Percentiles rank a stretch among this genome's conserved stretches.
These are phyloP conservation scores for Hydrocynus forskahlii DNA, from an alignment of 2,797 vertebrate genomes.

Conservation along the genomic window DNA sequence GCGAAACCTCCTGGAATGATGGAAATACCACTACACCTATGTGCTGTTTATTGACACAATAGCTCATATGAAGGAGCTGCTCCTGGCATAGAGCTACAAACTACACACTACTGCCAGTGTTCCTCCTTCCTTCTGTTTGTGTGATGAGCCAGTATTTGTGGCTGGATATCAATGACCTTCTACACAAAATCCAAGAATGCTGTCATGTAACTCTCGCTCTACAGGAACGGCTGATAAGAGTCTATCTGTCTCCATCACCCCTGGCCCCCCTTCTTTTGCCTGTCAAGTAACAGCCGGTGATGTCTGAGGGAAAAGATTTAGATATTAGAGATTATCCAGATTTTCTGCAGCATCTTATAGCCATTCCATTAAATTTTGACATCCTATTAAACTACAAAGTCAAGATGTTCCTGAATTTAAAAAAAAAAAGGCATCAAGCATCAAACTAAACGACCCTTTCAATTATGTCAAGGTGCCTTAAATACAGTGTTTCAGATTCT, in stretches of 20 bases:
- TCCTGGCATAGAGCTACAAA: background rate
- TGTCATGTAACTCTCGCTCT: background rate
- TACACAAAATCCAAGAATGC: slow-evolving; percentile 26
- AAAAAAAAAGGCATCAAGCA: background rate
- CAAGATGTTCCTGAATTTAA: background rate
- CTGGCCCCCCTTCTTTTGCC: slow-evolving; percentile 16
- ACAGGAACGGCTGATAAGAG: slow-evolving; percentile 26
- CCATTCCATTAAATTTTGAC: slow-evolving; percentile 38
- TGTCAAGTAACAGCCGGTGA: slow-evolving; percentile 30
- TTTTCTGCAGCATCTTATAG: slow-evolving; percentile 43
- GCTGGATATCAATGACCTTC: slow-evolving; percentile 26
- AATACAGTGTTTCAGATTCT: slow-evolving; percentile 21
- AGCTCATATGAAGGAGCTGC: slow-evolving; percentile 4
- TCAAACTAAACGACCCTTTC: slow-evolving; percentile 4
- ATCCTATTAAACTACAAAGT: slow-evolving; percentile 39
- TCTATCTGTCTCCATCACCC: slow-evolving; percentile 24
- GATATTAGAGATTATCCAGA: slow-evolving; percentile 43
- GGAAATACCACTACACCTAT: background rate
- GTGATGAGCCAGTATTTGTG: slow-evolving; percentile 31
- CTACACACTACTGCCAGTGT: background rate
- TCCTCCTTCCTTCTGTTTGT: slow-evolving; percentile 29
- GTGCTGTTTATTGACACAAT: slow-evolving; percentile 36
- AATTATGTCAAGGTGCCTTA: slow-evolving; percentile 14
- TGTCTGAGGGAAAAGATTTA: slow-evolving; percentile 39
- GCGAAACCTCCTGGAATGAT: background rate